phyloP scores from a whole-genome alignment of 2,888 invertebrate genomes.

The Marasmarcha lunaedactyla region DNA sequence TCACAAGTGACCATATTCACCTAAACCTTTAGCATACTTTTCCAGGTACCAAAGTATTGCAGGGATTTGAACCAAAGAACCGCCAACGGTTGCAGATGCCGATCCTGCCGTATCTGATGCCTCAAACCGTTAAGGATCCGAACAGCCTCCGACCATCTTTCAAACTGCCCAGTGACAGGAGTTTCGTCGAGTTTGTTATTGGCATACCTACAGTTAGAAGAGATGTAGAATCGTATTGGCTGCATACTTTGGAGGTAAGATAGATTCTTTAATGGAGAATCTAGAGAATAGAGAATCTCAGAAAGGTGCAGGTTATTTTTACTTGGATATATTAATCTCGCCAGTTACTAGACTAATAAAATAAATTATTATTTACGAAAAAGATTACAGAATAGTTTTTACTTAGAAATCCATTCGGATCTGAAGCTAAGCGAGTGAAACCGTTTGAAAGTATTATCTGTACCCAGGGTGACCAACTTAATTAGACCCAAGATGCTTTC shows the following conservation, averaged over 20 bases:
- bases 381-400: too few species aligned
- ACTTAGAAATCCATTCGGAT: too few species aligned
- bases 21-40: too few species aligned
- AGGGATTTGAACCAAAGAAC: slow-evolving; percentile 43
- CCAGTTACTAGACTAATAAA: too few species aligned
- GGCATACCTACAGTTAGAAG: slow-evolving; percentile 92
- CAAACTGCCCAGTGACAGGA: slow-evolving; percentile 78
- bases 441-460: too few species aligned
- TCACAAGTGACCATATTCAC: too few species aligned
- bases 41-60: slow-evolving; percentile 30
- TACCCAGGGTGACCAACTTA: too few species aligned
- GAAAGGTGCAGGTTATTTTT: too few species aligned
- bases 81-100: slow-evolving; percentile 74
- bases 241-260: slow-evolving; percentile 76
- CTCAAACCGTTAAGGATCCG: slow-evolving; percentile 85
- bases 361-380: too few species aligned
- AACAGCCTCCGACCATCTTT: slow-evolving; percentile 83
- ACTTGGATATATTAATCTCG: too few species aligned
- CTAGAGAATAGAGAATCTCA: neutral
- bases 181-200: slow-evolving; percentile 84
- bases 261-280: neutral
- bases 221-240: slow-evolving; percentile 83
- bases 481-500: too few species aligned
- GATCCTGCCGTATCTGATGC: slow-evolving; percentile 87
- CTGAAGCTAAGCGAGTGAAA: too few species aligned